These are phyloP conservation scores for Bombyx mori DNA, from an alignment of 1,140 invertebrate genomes.

Conservation along the genomic window DNA sequence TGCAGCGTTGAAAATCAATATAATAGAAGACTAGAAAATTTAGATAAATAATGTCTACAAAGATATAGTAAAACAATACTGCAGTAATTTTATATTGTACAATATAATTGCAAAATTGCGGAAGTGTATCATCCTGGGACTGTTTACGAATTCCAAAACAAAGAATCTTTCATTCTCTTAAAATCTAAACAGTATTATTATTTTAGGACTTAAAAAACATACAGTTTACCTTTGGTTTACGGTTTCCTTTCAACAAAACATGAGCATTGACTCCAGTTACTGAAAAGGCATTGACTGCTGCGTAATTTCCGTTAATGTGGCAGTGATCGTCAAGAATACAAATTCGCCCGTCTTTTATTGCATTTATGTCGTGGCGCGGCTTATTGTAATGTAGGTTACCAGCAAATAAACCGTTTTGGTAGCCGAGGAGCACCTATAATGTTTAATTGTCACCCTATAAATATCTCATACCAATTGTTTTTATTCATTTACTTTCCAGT, in stretches of 20 bases:
- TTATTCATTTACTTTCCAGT: background rate
- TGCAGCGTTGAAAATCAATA: background rate
- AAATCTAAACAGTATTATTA: background rate
- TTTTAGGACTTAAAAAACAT: conserved; percentile 5
- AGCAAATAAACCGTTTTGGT: conserved; percentile 28
- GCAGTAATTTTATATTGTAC: background rate
- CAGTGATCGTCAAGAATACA: conserved; percentile 20
- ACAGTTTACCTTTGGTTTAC: conserved; percentile 24
- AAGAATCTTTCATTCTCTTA: background rate
- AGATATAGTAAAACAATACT: background rate
- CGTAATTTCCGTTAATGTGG: conserved; percentile 14
- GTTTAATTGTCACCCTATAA: background rate
- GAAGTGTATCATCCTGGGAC: too few relatives aligned
- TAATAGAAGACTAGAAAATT: too few relatives aligned
- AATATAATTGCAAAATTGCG: background rate
- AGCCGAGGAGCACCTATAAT: conserved; percentile 27
- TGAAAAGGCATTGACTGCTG: conserved; percentile 19
- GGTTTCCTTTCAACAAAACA: conserved; percentile 24
- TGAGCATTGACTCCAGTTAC: conserved; percentile 26
- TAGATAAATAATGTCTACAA: background rate
- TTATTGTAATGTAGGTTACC: conserved; percentile 27
- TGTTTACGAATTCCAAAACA: background rate
- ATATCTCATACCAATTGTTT: background rate
- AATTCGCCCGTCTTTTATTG: conserved; percentile 25
- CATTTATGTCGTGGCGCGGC: conserved; percentile 22